Evolutionary conservation across 1,140 invertebrate species (phyloP).

Genomic region (Drosophila ficusphila): DNA sequence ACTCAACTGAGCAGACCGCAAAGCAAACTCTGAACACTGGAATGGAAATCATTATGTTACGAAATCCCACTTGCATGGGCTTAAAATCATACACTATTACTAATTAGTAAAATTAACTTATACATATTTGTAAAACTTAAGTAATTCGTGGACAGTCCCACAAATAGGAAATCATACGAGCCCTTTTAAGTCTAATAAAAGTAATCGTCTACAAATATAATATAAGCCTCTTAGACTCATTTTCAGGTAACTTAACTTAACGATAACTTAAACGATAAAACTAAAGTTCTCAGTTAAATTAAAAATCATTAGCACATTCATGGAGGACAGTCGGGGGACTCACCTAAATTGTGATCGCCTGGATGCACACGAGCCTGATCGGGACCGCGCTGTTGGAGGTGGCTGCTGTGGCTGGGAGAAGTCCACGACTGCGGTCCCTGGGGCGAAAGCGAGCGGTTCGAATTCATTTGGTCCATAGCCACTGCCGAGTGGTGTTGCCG

Average conservation of each 20-base stretch:
- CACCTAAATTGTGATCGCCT: conserved; percentile 84
- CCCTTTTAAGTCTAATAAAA: background rate
- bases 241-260: background rate
- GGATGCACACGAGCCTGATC: conserved; percentile 85
- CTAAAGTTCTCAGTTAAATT: background rate
- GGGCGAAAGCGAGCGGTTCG: conserved; percentile 85
- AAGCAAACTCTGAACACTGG: conserved; percentile 42
- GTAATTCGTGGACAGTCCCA: background rate
- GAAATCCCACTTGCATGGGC: background rate
- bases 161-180: background rate
- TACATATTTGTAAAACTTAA: background rate
- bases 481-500: conserved; percentile 83
- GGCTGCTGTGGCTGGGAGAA: conserved; percentile 84
- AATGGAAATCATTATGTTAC: conserved; percentile 12
- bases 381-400: conserved; percentile 79
- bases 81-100: background rate
- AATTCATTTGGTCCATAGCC: conserved; percentile 84
- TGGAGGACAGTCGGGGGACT: conserved; percentile 8
- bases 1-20: conserved; percentile 36
- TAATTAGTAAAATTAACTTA: background rate
- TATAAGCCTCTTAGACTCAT: background rate
- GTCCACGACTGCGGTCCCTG: conserved; percentile 87
- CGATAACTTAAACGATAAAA: background rate
- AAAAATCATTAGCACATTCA: background rate
- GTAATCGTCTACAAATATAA: background rate